Conservation (phyloP, 2,888 invertebrate species). For the Callosobruchus maculatus region DNA sequence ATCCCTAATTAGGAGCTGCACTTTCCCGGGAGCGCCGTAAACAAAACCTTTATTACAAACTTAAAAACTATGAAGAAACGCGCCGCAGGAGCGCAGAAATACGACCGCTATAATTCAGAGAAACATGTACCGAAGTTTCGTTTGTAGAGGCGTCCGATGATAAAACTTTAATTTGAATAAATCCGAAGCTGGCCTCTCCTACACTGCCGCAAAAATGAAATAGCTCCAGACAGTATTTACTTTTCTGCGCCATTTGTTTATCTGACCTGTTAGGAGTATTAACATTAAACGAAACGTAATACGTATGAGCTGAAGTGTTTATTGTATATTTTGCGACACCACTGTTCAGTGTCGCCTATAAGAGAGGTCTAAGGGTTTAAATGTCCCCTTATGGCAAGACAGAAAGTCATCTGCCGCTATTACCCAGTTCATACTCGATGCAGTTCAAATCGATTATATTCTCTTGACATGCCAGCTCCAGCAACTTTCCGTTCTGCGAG, state of each 20-base stretch:
- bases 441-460: too few relatives aligned
- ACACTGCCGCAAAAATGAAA: background rate
- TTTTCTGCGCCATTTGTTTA: background rate
- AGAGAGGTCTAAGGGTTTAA: too few relatives aligned
- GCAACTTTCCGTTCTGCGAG: too few relatives aligned
- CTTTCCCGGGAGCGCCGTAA: background rate
- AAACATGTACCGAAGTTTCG: background rate
- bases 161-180: background rate
- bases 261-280: background rate
- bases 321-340: background rate
- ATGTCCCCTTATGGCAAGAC: too few relatives aligned
- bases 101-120: background rate
- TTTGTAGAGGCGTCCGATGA: background rate
- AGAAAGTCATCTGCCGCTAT: too few relatives aligned
- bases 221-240: background rate
- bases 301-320: background rate
- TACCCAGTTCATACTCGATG: too few relatives aligned
- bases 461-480: too few relatives aligned
- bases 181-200: background rate
- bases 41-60: background rate
- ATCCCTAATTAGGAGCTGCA: background rate
- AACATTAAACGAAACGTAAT: background rate
- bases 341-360: too few relatives aligned
- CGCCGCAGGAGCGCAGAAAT: background rate
- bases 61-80: background rate